Conservation (phyloP, 2,888 invertebrate species). For the Scaptomyza parva region DNA sequence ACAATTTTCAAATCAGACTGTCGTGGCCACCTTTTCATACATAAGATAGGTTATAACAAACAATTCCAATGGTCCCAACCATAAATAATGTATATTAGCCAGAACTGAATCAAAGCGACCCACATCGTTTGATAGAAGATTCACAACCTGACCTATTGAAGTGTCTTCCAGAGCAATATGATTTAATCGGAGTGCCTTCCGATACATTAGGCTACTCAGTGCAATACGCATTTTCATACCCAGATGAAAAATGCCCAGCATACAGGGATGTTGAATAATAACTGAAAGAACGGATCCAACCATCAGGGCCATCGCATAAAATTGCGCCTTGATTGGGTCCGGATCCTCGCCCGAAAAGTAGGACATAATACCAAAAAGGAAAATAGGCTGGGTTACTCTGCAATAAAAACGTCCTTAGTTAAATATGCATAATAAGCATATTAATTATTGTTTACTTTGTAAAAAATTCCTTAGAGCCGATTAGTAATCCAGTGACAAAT, state of each 20-base stretch:
- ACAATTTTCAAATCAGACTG: neutral
- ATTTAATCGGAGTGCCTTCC: constrained; percentile 88
- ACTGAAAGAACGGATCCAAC: constrained; percentile 90
- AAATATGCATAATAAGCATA: neutral
- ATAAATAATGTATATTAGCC: constrained; percentile 94
- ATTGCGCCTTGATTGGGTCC: constrained; percentile 87
- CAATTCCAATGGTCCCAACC: constrained; percentile 95
- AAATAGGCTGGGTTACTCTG: constrained; percentile 88
- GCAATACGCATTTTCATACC: constrained; percentile 90
- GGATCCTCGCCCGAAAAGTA: constrained; percentile 85
- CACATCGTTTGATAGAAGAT: constrained; percentile 97
- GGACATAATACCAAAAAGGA: constrained; percentile 87
- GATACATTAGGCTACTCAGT: constrained; percentile 89
- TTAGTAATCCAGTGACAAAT: constrained; percentile 86
- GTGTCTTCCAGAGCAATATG: constrained; percentile 91
- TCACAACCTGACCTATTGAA: constrained; percentile 91
- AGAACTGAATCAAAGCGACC: constrained; percentile 88
- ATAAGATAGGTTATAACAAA: constrained; percentile 91
- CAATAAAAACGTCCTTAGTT: constrained; percentile 24
- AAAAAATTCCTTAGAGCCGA: constrained; percentile 87
- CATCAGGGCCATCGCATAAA: constrained; percentile 90
- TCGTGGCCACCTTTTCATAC: constrained; percentile 86
- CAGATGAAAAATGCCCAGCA: constrained; percentile 89
- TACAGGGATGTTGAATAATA: constrained; percentile 92
- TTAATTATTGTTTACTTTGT: constrained; percentile 81